These are phyloP conservation scores for Siderastrea radians DNA, from an alignment of 92 coral and sea anemone genomes.

Conservation along the genomic window DNA sequence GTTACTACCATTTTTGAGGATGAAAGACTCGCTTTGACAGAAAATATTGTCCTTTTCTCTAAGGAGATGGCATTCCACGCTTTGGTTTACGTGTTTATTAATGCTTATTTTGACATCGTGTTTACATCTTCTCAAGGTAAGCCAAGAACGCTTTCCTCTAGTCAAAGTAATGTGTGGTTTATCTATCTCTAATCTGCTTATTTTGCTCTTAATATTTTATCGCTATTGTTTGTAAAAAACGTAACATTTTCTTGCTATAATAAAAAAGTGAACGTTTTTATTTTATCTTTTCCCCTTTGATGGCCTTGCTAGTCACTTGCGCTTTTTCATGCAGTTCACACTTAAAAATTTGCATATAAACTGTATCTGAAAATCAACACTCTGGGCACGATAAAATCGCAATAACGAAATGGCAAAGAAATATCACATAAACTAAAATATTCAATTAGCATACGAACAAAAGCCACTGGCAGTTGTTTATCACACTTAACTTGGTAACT, in stretches of 20 bases:
- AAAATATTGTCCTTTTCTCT: background rate
- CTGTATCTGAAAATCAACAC: background rate
- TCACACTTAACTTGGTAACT: too few relatives aligned
- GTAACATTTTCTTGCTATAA: too few relatives aligned
- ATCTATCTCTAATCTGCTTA: background rate
- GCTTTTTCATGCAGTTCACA: background rate
- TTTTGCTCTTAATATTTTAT: background rate
- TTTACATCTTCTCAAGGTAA: background rate
- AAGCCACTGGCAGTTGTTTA: too few relatives aligned
- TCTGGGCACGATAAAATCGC: background rate
- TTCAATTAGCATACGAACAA: background rate
- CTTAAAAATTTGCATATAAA: background rate
- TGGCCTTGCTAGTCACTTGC: background rate
- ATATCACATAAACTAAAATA: background rate
- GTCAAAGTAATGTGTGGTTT: background rate
- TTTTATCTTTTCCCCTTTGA: background rate
- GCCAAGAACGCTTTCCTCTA: background rate
- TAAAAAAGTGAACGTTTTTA: background rate
- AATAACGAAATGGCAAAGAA: background rate
- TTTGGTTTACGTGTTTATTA: background rate
- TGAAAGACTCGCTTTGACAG: background rate
- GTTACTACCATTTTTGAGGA: background rate
- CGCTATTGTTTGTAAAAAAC: too few relatives aligned
- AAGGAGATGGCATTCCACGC: background rate
- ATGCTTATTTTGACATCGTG: background rate